Conservation (phyloP, 35 echinoderm and acorn worm genomes). For the Apostichopus parvimensis region DNA sequence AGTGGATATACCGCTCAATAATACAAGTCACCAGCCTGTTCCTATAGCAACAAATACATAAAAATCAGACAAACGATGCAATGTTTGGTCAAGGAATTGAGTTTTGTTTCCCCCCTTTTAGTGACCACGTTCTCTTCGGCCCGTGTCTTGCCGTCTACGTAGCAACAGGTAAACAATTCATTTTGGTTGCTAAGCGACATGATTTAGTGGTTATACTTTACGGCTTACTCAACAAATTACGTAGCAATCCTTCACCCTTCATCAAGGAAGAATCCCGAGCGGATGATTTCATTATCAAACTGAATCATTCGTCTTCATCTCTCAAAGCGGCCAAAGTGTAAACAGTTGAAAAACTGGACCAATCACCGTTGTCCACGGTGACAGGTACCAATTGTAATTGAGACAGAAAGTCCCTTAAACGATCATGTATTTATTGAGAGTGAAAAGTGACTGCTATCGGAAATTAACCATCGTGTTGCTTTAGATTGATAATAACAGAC, state of each 20-base stretch:
- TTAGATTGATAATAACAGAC: too few species aligned
- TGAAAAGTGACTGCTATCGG: too few species aligned
- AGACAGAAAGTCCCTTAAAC: too few species aligned
- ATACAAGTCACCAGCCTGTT: not conserved
- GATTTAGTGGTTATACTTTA: not conserved
- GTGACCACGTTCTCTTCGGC: not conserved
- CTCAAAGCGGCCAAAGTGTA: not conserved
- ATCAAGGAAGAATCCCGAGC: not conserved
- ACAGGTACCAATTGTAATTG: too few species aligned
- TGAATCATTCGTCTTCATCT: not conserved
- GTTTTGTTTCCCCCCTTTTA: not conserved
- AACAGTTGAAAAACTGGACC: too few species aligned
- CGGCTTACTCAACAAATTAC: not conserved
- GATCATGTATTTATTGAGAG: too few species aligned
- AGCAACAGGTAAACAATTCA: conserved; percentile 12
- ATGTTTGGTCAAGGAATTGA: conserved; percentile 10
- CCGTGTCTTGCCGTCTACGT: not conserved
- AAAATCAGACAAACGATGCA: conserved; percentile 17
- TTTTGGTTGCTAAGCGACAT: conserved; percentile 9
- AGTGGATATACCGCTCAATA: not conserved
- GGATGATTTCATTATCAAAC: not conserved
- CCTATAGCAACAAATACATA: not conserved
- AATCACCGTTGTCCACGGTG: too few species aligned
- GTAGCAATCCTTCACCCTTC: not conserved
- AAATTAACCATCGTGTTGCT: too few species aligned